Conservation (phyloP, 2,888 invertebrate genomes). For the Dioctria linearis region DNA sequence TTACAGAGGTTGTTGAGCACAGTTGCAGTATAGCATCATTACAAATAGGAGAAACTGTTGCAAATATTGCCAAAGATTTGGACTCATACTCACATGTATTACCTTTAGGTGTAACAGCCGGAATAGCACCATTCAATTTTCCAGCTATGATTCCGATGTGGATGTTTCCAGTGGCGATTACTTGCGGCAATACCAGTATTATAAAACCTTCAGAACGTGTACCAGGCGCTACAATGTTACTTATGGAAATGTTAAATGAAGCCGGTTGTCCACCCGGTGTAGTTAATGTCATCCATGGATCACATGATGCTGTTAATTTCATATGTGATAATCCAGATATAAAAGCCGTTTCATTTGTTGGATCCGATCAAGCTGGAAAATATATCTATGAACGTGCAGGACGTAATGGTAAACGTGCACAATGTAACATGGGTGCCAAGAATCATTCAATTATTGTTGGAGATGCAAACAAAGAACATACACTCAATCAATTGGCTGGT, state of each 20-base stretch:
- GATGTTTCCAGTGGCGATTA: constrained; percentile 89
- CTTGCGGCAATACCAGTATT: constrained; percentile 95
- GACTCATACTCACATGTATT: constrained; percentile 93
- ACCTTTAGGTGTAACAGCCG: constrained; percentile 90
- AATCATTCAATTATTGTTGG: constrained; percentile 98
- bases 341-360: constrained; percentile 97
- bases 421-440: constrained; percentile 99
- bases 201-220: constrained; percentile 98
- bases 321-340: constrained; percentile 97
- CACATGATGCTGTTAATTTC: constrained; percentile 95
- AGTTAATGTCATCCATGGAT: constrained; percentile 97
- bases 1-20: constrained; percentile 94
- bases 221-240: constrained; percentile 95
- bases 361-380: constrained; percentile 95
- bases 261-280: constrained; percentile 97
- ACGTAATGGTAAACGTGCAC: constrained; percentile 94
- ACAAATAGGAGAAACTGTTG: constrained; percentile 93
- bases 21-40: constrained; percentile 94
- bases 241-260: constrained; percentile 93
- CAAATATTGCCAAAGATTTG: constrained; percentile 90
- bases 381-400: constrained; percentile 96
- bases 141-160: constrained; percentile 99
- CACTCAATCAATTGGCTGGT: constrained; percentile 91
- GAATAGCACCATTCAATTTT: constrained; percentile 99
- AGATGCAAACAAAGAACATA: constrained; percentile 97